Conservation (phyloP, 2,888 invertebrate genomes). For the Luperina testacea region DNA sequence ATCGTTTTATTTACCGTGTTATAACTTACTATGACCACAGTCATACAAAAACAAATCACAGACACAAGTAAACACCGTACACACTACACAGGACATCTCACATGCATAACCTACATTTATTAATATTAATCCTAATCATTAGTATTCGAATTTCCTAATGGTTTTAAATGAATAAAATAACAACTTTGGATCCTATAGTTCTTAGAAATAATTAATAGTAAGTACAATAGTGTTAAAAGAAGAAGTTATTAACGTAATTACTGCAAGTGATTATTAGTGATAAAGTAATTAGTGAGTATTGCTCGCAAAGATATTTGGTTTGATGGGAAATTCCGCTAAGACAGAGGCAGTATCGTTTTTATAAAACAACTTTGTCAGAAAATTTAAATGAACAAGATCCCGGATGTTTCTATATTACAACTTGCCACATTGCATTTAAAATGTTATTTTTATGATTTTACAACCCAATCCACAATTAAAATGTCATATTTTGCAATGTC, state of each 20-base stretch:
- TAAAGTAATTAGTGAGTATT: neutral
- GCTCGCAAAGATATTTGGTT: neutral
- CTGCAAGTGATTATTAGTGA: neutral
- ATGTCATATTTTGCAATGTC: neutral
- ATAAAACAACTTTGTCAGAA: neutral
- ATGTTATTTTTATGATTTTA: neutral
- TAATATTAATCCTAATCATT: neutral
- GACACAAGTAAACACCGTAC: neutral
- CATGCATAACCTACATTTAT: neutral
- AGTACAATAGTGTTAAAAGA: neutral
- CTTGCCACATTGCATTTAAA: neutral
- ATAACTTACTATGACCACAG: neutral
- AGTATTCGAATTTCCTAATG: neutral
- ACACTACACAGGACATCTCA: neutral
- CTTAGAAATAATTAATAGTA: neutral
- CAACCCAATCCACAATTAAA: neutral
- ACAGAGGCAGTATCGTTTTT: neutral
- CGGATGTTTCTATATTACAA: neutral
- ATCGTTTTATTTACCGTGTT: slow-evolving; percentile 54
- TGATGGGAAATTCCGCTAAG: neutral
- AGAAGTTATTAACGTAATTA: slow-evolving; percentile 13
- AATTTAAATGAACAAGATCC: neutral
- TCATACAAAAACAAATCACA: neutral
- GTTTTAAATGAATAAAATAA: neutral
- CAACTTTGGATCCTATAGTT: neutral